phyloP scores from a whole-genome alignment of 2,888 invertebrate genomes.

The Crocallis elinguaria region DNA sequence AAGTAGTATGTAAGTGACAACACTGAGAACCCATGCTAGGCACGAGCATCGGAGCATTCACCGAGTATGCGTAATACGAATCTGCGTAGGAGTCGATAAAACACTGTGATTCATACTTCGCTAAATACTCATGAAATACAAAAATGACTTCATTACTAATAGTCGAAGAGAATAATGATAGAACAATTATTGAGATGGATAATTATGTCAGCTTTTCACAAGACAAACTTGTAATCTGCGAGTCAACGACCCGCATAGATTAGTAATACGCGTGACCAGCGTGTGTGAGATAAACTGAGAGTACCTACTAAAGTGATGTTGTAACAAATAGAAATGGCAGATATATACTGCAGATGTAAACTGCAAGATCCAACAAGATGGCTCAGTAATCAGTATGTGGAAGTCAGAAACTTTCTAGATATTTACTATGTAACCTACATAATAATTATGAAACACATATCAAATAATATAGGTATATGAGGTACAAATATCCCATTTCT shows the following conservation, averaged over 20 bases:
- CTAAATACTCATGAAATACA: conserved; percentile 23
- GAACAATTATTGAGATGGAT: conserved; percentile 6
- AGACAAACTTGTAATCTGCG: conserved; percentile 38
- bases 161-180: conserved; percentile 17
- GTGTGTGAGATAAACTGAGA: conserved; percentile 17
- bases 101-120: conserved; percentile 31
- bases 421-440: no score
- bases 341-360: no score
- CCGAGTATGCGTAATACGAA: conserved; percentile 49
- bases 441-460: no score
- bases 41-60: conserved; percentile 36
- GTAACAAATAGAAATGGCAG: no score
- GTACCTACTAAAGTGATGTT: not conserved
- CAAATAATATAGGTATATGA: no score
- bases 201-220: conserved; percentile 21
- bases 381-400: no score
- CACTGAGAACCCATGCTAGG: conserved; percentile 22
- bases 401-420: no score
- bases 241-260: conserved; percentile 46
- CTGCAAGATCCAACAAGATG: no score
- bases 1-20: conserved; percentile 42
- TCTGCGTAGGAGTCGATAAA: conserved; percentile 54
- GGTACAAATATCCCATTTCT: no score
- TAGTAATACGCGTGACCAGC: conserved; percentile 39
- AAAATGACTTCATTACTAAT: conserved; percentile 5